These are phyloP conservation scores for Prosopocoilus inquinatus DNA, from an alignment of 2,888 invertebrate species.

Conservation along the genomic window DNA sequence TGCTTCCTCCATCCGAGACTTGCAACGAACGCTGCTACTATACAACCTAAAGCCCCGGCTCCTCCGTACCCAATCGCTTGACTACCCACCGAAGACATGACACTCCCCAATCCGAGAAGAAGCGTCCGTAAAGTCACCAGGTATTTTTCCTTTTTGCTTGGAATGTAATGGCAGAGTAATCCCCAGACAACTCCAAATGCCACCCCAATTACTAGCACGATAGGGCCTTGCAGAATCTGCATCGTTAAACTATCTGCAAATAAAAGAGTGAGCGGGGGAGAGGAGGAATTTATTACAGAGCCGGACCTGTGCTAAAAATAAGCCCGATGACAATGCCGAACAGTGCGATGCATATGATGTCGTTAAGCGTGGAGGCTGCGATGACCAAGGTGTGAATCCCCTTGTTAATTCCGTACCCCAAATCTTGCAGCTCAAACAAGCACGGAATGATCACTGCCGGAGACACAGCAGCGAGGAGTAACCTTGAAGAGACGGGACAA, in stretches of 20 bases:
- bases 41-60: conserved; percentile 61
- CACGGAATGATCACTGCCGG: conserved; percentile 74
- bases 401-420: conserved; percentile 66
- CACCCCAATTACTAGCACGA: conserved; percentile 62
- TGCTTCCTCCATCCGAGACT: conserved; percentile 54
- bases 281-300: neutral
- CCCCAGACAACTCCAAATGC: conserved; percentile 62
- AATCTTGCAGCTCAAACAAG: conserved; percentile 61
- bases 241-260: conserved; percentile 50
- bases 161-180: conserved; percentile 60
- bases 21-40: conserved; percentile 57
- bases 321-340: conserved; percentile 68
- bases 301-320: conserved; percentile 60
- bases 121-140: conserved; percentile 53
- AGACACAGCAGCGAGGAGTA: conserved; percentile 66
- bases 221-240: conserved; percentile 57
- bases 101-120: conserved; percentile 60
- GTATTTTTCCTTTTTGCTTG: conserved; percentile 53
- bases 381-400: conserved; percentile 74
- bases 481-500: conserved; percentile 45
- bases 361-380: conserved; percentile 70
- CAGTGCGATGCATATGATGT: conserved; percentile 71
- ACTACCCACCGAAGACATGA: conserved; percentile 64
- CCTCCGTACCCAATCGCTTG: conserved; percentile 60
- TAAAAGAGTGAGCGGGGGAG: too few relatives aligned